Conservation (phyloP, 2,797 vertebrate genomes). For the Macropus fuliginosus region DNA sequence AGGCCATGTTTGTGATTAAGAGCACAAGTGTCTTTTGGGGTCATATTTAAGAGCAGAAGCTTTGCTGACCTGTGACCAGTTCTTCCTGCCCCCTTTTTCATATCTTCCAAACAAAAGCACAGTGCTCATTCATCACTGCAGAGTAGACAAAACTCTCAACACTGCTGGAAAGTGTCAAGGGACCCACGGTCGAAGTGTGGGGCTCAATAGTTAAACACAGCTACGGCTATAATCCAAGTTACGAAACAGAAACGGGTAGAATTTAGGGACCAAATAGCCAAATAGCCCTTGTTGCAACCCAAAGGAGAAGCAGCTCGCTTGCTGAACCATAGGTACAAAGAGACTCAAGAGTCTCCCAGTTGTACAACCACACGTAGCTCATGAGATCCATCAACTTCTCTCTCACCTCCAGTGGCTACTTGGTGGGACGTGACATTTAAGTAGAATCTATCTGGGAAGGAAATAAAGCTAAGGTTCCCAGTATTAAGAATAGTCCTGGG, state of each 20-base stretch:
- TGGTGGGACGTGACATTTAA: background rate
- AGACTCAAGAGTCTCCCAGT: background rate
- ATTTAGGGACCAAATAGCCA: background rate
- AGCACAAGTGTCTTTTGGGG: background rate
- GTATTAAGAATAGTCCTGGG: background rate
- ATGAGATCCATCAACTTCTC: conserved; percentile 3
- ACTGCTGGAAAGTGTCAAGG: conserved; percentile 27
- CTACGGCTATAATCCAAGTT: conserved; percentile 9
- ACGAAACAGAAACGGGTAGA: background rate
- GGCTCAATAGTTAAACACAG: conserved; percentile 47
- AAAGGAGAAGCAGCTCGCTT: background rate
- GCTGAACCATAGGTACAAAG: background rate
- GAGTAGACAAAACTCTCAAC: conserved; percentile 13
- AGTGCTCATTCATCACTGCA: conserved; percentile 32
- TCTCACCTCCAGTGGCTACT: background rate
- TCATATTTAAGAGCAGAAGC: conserved; percentile 50
- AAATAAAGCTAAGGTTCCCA: background rate
- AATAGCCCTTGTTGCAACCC: background rate
- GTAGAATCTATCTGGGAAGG: background rate
- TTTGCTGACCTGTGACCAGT: background rate
- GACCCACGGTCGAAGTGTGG: conserved; percentile 23
- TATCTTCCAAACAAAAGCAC: conserved; percentile 33
- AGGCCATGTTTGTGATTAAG: background rate
- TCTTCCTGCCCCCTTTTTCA: background rate
- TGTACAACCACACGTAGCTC: background rate